Percentiles rank a stretch among this genome's conserved stretches.
Evolutionary conservation across 2,888 invertebrate genomes (phyloP).

Genomic region (Drosophila falleni): DNA sequence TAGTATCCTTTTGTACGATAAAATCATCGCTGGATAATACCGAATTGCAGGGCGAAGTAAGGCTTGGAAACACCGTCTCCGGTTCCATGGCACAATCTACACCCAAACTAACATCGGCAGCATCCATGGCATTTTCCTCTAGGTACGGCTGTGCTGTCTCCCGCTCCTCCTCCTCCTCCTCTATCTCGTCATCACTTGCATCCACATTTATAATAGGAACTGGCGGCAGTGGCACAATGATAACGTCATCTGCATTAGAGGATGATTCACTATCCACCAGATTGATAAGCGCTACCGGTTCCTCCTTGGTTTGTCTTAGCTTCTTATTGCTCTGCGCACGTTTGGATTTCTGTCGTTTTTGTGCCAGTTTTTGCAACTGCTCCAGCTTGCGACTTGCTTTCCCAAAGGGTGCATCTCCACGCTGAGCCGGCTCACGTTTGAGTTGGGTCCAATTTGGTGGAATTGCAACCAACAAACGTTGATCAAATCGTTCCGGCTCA

Average conservation of each 20-base stretch:
- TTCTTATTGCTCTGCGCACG: conserved; percentile 60
- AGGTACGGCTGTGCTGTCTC: conserved; percentile 34
- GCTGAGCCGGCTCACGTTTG: conserved; percentile 31
- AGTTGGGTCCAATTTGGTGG: conserved; percentile 42
- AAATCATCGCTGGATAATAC: conserved; percentile 84
- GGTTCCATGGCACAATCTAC: conserved; percentile 6
- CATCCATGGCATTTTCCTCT: conserved; percentile 80
- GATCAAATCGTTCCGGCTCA: conserved; percentile 67
- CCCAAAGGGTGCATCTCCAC: conserved; percentile 62
- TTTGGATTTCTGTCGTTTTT: conserved; percentile 79
- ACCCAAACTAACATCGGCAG: conserved; percentile 67
- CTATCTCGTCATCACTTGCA: conserved; percentile 77
- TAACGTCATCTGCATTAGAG: conserved; percentile 82
- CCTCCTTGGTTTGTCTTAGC: conserved; percentile 21
- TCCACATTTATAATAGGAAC: conserved; percentile 80
- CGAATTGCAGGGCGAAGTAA: conserved; percentile 79
- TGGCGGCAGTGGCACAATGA: conserved; percentile 79
- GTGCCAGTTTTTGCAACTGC: conserved; percentile 69
- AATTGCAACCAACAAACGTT: conserved; percentile 64
- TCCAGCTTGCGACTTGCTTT: conserved; percentile 76
- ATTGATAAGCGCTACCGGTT: conserved; percentile 59
- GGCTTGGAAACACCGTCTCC: background rate
- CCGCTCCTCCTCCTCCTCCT: conserved; percentile 7
- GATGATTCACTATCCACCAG: conserved; percentile 69
- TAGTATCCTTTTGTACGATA: conserved; percentile 83